phyloP scores from a whole-genome alignment of 2,888 invertebrate genomes.

The Ecliptopera silaceata region DNA sequence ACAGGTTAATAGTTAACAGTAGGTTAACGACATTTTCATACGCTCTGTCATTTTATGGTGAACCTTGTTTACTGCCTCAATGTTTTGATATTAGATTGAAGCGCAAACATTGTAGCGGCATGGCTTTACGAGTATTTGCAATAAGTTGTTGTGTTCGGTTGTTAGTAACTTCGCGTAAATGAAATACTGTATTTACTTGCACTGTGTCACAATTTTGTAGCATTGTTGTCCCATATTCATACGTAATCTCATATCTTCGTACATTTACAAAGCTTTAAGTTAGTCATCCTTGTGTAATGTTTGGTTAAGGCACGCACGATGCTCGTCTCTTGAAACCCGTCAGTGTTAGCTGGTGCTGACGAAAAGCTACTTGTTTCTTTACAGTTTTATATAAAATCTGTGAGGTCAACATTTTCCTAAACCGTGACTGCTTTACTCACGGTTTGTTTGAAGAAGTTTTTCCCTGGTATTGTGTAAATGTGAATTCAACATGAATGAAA shows the following conservation, averaged over 20 bases:
- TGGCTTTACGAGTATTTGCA: not conserved
- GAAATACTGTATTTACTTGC: conserved; percentile 48
- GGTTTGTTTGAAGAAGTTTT: not conserved
- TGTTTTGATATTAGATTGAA: not conserved
- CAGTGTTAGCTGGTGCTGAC: conserved; percentile 38
- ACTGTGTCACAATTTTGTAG: conserved; percentile 55
- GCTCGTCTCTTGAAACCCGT: conserved; percentile 35
- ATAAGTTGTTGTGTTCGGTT: conserved; percentile 12
- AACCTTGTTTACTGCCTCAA: not conserved
- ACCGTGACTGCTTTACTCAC: not conserved
- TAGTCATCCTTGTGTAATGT: conserved; percentile 58
- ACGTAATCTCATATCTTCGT: conserved; percentile 59
- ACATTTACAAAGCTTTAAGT: conserved; percentile 58
- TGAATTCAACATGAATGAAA: conserved; percentile 51
- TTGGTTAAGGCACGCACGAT: conserved; percentile 46
- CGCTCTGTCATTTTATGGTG: not conserved
- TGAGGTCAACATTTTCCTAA: not conserved
- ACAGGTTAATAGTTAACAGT: conserved; percentile 15
- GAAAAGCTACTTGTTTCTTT: conserved; percentile 34
- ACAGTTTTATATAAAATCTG: not conserved
- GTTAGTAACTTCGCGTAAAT: conserved; percentile 7
- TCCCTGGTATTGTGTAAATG: conserved; percentile 35
- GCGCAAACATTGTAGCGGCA: not conserved
- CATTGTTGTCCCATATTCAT: conserved; percentile 67
- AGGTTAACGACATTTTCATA: not conserved